Base-by-base conservation (phyloP, 2,888 invertebrate species). In the Melitaea athalia region DNA sequence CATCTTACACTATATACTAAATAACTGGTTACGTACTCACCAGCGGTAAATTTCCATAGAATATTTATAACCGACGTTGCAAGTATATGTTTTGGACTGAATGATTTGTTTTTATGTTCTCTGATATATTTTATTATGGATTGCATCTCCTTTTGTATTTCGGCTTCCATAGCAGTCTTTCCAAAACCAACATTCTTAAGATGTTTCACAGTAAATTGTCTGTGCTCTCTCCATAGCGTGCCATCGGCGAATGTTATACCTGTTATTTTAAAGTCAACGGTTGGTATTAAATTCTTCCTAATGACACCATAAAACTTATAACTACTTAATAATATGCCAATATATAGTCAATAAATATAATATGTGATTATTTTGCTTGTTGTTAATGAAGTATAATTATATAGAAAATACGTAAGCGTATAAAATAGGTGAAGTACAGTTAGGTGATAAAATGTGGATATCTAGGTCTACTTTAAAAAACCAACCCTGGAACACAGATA, bases 171-270 rank as follows among this genome's bases (percentile, higher is more conserved):
- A 52, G 85, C 80, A 14, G 91, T 89, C 74, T 93, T 94, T 0
- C 95, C 95, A 53, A 94, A 93, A 0, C 96, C 95, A 45, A 95
- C 94, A 70, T 93, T 93, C 70, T 93, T 93, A 60, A 96, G 83
- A 71, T 95, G 94, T 77, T 94, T 94, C 70, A 95, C 83, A 0
- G 95, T 94, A 75, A 96, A 96, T 74, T 94, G 93, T 60, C 96
- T 93, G 73, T 95, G 95, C 70, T 94, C 93, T 61, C 91, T 92
- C 95, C 96, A 96, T 45, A 93, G 78, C 3, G 87, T 82, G 0
- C 96, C 96, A 70, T 96, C 96, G 3, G 94, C 92, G 76, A 96
- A 96, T 3, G 96, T 94, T 24, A 96, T 92, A 3, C 96, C 95
- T 95, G 38, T 24, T 3, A 24, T 24, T 24, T 24, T 24, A 24